Evolutionary conservation across 2,888 invertebrate genomes (phyloP), one percentile per base, ranked within the genome.

Genomic region (Byasa hedistus): DNA sequence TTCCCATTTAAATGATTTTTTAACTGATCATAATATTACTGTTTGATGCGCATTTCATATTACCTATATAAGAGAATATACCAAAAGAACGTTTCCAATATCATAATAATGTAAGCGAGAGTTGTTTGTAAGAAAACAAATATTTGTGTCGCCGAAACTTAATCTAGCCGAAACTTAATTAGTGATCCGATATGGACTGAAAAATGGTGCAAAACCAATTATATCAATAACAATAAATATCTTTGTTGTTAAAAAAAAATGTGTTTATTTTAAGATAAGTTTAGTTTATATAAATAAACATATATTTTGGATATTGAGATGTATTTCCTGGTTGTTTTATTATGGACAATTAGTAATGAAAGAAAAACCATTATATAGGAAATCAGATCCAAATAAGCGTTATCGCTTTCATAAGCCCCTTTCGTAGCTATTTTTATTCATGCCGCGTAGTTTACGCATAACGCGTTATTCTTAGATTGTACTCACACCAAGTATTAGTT

Each of bases 351-450:
- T 22, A 64, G 36, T 52, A 52, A 52, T 39, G 23, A 52, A 57
- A 36, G n/a, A 22, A 61, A 72, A 70, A 72, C 69, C 72, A 68
- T 71, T 74, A 76, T 80, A 82, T 82, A 83, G 77, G 76, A 80
- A 85, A 85, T 83, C 85, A 67, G 69, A 66, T 64, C 76, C 76
- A 80, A 81, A 81, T 72, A 76, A 72, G 72, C 78, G 79, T 82
- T 81, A 85, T 82, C 82, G 82, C 83, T 81, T 83, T 79, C 78
- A 79, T 82, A 84, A 85, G 82, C 83, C 48, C 48, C 80, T 76
- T 75, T 75, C 66, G 21, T 61, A 17, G 44, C 24, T 54, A 61
- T 66, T 66, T 61, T 61, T 61, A 66, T 66, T 59, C 61, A 72
- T 75, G 71, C 71, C 80, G 77, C 81, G 84, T 84, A 77, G 76